phyloP scores from a whole-genome alignment of 1,140 invertebrate genomes.

The Diorhabda carinulata region DNA sequence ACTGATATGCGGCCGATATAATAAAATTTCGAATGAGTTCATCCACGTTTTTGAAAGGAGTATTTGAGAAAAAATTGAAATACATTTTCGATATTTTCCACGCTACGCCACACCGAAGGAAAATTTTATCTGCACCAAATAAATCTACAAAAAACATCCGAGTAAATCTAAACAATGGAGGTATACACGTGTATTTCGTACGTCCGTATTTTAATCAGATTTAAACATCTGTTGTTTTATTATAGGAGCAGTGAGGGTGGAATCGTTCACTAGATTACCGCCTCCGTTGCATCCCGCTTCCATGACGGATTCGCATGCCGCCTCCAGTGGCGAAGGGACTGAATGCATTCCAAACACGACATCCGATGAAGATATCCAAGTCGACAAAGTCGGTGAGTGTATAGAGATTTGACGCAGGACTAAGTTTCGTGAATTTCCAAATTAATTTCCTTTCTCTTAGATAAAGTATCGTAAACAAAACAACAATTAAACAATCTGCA shows the following conservation, averaged over 20 bases:
- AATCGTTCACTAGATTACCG: constrained; percentile 57
- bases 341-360: constrained; percentile 49
- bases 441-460: no score
- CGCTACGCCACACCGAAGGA: background rate
- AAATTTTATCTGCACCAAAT: background rate
- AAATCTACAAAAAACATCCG: background rate
- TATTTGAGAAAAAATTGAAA: no score
- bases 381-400: constrained; percentile 25
- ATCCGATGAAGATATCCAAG: constrained; percentile 30
- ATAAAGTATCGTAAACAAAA: no score
- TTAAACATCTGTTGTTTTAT: constrained; percentile 17
- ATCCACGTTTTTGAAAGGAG: no score
- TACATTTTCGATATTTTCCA: no score
- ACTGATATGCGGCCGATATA: no score
- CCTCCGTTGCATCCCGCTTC: constrained; percentile 48
- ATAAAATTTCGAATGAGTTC: no score
- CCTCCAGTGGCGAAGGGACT: constrained; percentile 33
- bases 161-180: background rate
- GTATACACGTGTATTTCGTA: constrained; percentile 4
- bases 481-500: no score
- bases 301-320: constrained; percentile 42
- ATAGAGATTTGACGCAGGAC: no score
- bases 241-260: constrained; percentile 55
- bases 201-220: constrained; percentile 2
- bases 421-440: no score